These are phyloP conservation scores for Drosophila mauritiana DNA, from an alignment of 1,140 invertebrate genomes.

Conservation along the genomic window DNA sequence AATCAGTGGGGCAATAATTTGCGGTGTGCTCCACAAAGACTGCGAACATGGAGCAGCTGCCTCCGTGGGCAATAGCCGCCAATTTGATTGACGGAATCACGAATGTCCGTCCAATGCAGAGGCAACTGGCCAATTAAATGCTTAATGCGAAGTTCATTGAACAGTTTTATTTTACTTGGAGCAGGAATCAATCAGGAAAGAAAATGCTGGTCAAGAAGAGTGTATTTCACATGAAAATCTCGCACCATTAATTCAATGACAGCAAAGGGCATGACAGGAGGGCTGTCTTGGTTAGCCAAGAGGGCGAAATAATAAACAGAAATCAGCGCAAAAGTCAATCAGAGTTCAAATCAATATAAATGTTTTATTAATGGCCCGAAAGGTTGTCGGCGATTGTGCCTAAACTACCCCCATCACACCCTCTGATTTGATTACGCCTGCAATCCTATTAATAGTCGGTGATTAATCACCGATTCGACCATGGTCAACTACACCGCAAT, in stretches of 20 bases:
- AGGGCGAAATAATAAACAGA: conserved; percentile 75
- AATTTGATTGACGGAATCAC: conserved; percentile 73
- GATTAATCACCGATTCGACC: conserved; percentile 26
- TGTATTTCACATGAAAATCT: conserved; percentile 76
- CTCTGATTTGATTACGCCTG: conserved; percentile 19
- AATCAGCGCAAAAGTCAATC: conserved; percentile 79
- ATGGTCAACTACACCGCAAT: conserved; percentile 16
- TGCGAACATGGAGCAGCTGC: conserved; percentile 20
- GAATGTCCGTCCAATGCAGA: conserved; percentile 38
- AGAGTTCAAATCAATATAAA: conserved; percentile 80
- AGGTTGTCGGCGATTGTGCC: conserved; percentile 13
- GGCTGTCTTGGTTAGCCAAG: conserved; percentile 37
- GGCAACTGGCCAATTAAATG: conserved; percentile 61
- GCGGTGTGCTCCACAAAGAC: conserved; percentile 25
- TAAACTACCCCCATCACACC: neutral
- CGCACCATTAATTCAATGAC: conserved; percentile 78
- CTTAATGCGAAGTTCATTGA: conserved; percentile 76
- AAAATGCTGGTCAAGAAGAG: conserved; percentile 34
- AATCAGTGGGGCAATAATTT: conserved; percentile 64
- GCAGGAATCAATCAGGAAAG: conserved; percentile 65
- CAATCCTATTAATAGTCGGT: conserved; percentile 37
- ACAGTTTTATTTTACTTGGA: conserved; percentile 60
- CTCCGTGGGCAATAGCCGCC: conserved; percentile 33
- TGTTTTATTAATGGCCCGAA: conserved; percentile 65
- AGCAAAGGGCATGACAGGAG: conserved; percentile 43